These are phyloP conservation scores for Lampropteryx suffumata DNA, from an alignment of 2,888 invertebrate genomes.

Conservation along the genomic window DNA sequence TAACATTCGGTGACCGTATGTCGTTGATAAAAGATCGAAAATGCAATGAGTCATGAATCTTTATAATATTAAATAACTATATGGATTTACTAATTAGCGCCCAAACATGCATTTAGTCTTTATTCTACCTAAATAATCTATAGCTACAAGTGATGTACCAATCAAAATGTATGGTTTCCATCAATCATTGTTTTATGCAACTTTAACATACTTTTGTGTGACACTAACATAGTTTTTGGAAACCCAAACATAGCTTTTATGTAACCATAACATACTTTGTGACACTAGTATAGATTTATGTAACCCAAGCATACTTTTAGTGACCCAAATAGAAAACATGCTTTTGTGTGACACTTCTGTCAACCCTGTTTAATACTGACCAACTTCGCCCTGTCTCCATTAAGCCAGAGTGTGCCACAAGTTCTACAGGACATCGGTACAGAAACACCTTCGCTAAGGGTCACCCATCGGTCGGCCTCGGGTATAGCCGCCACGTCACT, in stretches of 20 bases:
- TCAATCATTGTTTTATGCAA: background rate
- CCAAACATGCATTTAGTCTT: no score
- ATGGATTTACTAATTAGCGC: no score
- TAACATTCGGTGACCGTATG: no score
- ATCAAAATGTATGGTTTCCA: no score
- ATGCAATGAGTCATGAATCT: no score
- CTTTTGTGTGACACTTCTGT: background rate
- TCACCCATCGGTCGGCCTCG: constrained; percentile 46
- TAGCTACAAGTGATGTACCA: no score
- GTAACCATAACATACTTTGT: background rate
- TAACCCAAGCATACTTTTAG: background rate
- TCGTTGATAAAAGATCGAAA: no score
- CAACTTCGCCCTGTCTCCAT: constrained; percentile 46
- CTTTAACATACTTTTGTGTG: background rate
- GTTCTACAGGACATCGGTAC: constrained; percentile 42
- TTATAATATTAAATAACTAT: no score
- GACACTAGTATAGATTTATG: no score
- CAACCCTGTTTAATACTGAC: constrained; percentile 30
- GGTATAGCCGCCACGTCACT: constrained; percentile 38
- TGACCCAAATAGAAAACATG: background rate
- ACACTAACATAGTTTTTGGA: background rate
- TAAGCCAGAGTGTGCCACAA: constrained; percentile 51
- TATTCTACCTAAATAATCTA: no score
- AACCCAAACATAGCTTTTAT: background rate
- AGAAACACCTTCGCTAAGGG: constrained; percentile 39